Base-by-base conservation (phyloP, 2,113 vertebrate genomes). In the Pimephales promelas region DNA sequence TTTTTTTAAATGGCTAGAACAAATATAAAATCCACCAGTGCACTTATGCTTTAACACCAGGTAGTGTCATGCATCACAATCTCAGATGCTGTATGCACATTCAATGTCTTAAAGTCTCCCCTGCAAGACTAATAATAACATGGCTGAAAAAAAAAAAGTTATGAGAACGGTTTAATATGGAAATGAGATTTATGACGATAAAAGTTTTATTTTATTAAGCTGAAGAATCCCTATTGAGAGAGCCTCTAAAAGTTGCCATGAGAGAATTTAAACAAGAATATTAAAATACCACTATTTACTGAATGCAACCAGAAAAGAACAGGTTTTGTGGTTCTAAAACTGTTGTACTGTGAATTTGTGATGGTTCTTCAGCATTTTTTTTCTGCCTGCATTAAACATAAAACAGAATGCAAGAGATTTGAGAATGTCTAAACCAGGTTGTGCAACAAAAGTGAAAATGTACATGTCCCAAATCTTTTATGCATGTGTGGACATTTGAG, bases 401-500 rank as follows among this genome's bases (percentile, higher is more conserved):
- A 43, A 34, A 36, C 66, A 71, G 36, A 10, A 81, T 52, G 28
- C 31, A 59, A 57, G 40, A 31, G 49, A 73, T 86, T 66, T 74
- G 11, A 72, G 3, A 74, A 68, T 56, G 73, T 77, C 64, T 10
- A 83, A 54, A 57, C 75, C n/a, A 52, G 47, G n/a, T 28, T 78
- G 36, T 79, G 56, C 76, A 66, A 22, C 36, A 68, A 81, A 72
- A 49, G 57, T 68, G 34, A 59, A 52, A 43, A 28, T 61, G 52
- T 18, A 59, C 66, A 66, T 64, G 52, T 83, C 84, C 83, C 61
- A 86, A 79, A 43, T 87, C 18, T 92, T 91, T 92, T 91, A 90
- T 83, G 89, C 92, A 92, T 91, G 92, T 87, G 83, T 87, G 83
- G 90, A 92, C 87, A 91, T 88, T 83, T 79, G 10, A 52, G 1